These are phyloP conservation scores for Rhabdomys dilectus DNA, from an alignment of 2,113 vertebrate genomes.

Conservation along the genomic window DNA sequence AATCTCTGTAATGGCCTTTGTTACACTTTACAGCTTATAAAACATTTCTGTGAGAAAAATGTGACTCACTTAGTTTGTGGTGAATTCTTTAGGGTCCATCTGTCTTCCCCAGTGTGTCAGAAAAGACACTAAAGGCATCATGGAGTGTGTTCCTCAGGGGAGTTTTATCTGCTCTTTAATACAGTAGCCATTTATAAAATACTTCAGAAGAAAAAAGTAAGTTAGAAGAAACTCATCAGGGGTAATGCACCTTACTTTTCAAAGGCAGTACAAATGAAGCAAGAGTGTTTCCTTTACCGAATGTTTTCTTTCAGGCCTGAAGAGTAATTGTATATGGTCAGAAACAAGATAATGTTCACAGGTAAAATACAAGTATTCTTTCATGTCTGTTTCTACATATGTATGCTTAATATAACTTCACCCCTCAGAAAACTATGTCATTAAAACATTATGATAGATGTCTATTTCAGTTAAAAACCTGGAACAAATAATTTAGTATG, in stretches of 20 bases:
- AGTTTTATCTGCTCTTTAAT: slow-evolving; percentile 78
- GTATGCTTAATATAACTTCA: not conserved
- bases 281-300: not conserved
- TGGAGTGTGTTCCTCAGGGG: slow-evolving; percentile 72
- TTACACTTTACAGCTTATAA: slow-evolving; percentile 71
- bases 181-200: slow-evolving; percentile 75
- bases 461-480: not conserved
- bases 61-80: slow-evolving; percentile 64
- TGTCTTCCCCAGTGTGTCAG: slow-evolving; percentile 66
- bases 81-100: slow-evolving; percentile 69
- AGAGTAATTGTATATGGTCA: not conserved
- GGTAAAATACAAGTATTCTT: not conserved
- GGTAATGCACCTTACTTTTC: slow-evolving; percentile 14
- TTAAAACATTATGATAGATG: not conserved
- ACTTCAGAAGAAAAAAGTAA: slow-evolving; percentile 61
- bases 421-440: not conserved
- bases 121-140: slow-evolving; percentile 70
- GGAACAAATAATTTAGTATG: not conserved
- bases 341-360: not conserved
- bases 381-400: not conserved
- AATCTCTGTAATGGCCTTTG: slow-evolving; percentile 66
- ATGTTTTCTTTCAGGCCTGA: not conserved
- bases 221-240: slow-evolving; percentile 74
- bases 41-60: slow-evolving; percentile 67
- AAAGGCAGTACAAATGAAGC: not conserved